These are phyloP conservation scores for Neoarius graeffei DNA, from an alignment of 2,113 vertebrate genomes.

Conservation along the genomic window DNA sequence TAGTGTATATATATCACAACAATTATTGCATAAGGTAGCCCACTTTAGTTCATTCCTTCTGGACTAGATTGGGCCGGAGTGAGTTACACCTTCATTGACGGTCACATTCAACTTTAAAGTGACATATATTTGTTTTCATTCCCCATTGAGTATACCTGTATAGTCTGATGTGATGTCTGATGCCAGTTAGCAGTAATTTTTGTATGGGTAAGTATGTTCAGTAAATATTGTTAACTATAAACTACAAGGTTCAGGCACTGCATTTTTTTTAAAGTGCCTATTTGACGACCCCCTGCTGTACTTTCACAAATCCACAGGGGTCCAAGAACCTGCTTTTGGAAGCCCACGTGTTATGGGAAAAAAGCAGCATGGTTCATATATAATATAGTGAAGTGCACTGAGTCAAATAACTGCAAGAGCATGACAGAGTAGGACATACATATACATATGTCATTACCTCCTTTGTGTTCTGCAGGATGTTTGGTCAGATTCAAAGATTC, in stretches of 20 bases:
- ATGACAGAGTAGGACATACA: neutral
- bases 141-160: neutral
- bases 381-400: neutral
- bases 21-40: too few species aligned
- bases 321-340: neutral
- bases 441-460: neutral
- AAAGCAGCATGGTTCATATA: slow-evolving; percentile 7
- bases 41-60: too few species aligned
- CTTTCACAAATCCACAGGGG: neutral
- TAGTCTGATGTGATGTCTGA: neutral
- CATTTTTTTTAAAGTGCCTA: neutral
- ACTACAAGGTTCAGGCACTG: neutral
- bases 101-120: too few species aligned
- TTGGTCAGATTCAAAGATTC: neutral
- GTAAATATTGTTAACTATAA: slow-evolving; percentile 2
- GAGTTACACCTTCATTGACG: too few species aligned
- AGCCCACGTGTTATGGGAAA: neutral
- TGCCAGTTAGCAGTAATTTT: neutral
- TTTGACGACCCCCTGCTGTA: neutral
- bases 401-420: neutral
- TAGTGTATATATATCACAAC: too few species aligned
- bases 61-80: too few species aligned
- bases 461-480: neutral
- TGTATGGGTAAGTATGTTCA: neutral
- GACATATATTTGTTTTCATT: neutral